phyloP scores from a whole-genome alignment of 2,113 vertebrate species.

The Tragelaphus scriptus region DNA sequence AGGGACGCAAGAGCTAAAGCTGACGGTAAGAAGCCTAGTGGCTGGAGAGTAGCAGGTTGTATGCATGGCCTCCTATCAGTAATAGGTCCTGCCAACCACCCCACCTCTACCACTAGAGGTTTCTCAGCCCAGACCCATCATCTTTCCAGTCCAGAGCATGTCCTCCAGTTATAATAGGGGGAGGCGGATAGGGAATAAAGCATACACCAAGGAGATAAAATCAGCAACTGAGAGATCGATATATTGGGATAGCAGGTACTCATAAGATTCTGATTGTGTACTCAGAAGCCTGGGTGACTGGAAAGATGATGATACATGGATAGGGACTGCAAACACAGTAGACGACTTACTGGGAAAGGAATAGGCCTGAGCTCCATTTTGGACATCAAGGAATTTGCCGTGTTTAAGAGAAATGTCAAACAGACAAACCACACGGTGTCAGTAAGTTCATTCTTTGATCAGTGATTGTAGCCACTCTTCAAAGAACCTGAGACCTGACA shows the following conservation, averaged over 20 bases:
- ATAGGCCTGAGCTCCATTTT: neutral
- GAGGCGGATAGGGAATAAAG: neutral
- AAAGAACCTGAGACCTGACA: neutral
- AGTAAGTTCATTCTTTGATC: neutral
- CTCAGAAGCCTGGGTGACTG: neutral
- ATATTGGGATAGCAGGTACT: neutral
- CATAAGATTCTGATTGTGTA: neutral
- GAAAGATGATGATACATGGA: neutral
- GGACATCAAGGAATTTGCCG: neutral
- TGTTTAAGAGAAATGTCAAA: neutral
- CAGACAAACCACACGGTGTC: neutral
- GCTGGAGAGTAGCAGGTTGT: neutral
- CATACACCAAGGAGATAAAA: neutral
- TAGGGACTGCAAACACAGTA: neutral
- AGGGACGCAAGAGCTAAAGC: slow-evolving; percentile 75
- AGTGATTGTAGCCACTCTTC: neutral
- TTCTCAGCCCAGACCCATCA: neutral
- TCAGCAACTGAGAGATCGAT: neutral
- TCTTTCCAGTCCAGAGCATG: neutral
- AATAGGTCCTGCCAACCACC: neutral
- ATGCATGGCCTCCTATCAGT: neutral
- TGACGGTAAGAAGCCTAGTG: slow-evolving; percentile 77
- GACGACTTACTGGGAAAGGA: neutral
- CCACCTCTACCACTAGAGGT: neutral
- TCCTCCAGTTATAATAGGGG: neutral